A percentile compares a stretch with the other conserved stretches of the same genome.
These are phyloP conservation scores for Dioctria rufipes DNA, from an alignment of 2,888 invertebrate genomes.

Conservation along the genomic window DNA sequence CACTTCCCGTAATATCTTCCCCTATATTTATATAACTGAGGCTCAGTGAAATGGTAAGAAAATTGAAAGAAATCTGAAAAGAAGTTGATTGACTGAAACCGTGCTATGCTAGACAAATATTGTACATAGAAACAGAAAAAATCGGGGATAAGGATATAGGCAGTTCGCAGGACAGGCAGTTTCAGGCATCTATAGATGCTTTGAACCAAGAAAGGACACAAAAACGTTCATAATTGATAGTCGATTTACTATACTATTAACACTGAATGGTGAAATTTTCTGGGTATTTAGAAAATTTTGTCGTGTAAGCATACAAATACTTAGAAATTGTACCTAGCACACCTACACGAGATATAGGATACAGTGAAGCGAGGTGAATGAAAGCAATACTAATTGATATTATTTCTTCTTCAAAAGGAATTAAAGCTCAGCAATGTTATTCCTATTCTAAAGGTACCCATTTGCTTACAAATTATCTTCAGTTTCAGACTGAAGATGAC, in stretches of 20 bases:
- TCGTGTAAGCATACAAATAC: too few species aligned
- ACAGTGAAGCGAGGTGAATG: too few species aligned
- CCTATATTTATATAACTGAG: background rate
- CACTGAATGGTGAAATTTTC: slow-evolving; percentile 33
- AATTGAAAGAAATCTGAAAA: slow-evolving; percentile 46
- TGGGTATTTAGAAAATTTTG: slow-evolving; percentile 33
- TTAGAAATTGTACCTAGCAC: too few species aligned
- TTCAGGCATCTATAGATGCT: slow-evolving; percentile 10
- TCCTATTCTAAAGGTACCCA: too few species aligned
- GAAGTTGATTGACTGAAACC: slow-evolving; percentile 45
- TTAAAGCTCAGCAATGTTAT: too few species aligned
- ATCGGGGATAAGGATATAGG: slow-evolving; percentile 15
- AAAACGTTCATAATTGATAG: slow-evolving; percentile 29
- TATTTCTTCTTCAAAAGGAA: too few species aligned
- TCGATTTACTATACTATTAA: slow-evolving; percentile 22
- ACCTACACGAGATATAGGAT: too few species aligned
- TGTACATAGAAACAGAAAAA: too few species aligned
- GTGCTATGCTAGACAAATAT: background rate
- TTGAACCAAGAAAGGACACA: background rate
- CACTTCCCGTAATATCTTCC: background rate
- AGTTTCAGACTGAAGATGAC: too few species aligned
- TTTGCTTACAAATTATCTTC: too few species aligned
- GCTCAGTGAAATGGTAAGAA: slow-evolving; percentile 32
- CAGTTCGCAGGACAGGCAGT: slow-evolving; percentile 21
- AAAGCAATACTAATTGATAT: too few species aligned